Percentiles rank a stretch among this genome's conserved stretches.
Evolutionary conservation across 2,888 invertebrate genomes (phyloP).

Genomic region (Ferrisia virgata): DNA sequence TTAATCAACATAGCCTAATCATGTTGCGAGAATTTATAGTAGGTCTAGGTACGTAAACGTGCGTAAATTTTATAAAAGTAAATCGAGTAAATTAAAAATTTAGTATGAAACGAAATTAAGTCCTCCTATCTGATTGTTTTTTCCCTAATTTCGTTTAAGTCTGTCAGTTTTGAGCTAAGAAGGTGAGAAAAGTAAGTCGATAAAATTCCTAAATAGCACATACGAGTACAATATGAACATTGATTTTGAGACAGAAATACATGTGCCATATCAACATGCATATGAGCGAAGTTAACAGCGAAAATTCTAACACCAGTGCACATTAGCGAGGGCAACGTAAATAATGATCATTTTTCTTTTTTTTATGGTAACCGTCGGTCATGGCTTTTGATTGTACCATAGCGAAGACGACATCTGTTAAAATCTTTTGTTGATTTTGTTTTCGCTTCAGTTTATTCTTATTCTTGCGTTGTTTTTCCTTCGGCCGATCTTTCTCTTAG

Average conservation of each 20-base stretch:
- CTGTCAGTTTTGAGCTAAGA: not conserved
- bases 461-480: not conserved
- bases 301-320: not conserved
- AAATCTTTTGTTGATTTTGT: not conserved
- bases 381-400: not conserved
- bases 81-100: too few relatives aligned
- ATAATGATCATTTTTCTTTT: not conserved
- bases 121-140: too few relatives aligned
- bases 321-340: not conserved
- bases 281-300: not conserved
- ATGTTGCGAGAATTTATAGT: too few relatives aligned
- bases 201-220: not conserved
- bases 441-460: not conserved
- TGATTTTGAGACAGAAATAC: not conserved
- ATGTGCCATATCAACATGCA: too few relatives aligned
- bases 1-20: too few relatives aligned
- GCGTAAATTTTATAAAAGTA: too few relatives aligned
- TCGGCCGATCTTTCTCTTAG: not conserved
- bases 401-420: not conserved
- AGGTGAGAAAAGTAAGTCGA: not conserved
- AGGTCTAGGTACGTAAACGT: too few relatives aligned
- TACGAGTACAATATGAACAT: too few relatives aligned
- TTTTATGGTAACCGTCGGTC: slow-evolving; percentile 15
- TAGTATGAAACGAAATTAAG: too few relatives aligned
- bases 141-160: too few relatives aligned